phyloP scores from a whole-genome alignment of 1,140 invertebrate species.

The Lordiphosa collinella region DNA sequence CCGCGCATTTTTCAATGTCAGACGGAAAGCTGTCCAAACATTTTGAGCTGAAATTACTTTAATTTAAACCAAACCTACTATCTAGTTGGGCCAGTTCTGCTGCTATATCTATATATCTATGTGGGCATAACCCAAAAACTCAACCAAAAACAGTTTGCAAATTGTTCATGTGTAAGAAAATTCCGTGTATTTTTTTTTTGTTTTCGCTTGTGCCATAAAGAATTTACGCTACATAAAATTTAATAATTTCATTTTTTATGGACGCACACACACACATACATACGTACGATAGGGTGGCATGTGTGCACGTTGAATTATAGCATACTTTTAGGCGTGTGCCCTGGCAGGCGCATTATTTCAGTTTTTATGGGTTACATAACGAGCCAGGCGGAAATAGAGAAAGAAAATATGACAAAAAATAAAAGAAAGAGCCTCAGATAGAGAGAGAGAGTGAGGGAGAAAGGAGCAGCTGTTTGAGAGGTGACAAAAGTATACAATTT shows the following conservation, averaged over 20 bases:
- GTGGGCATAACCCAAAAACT: constrained; percentile 10
- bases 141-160: constrained; percentile 31
- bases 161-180: constrained; percentile 64
- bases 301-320: constrained; percentile 63
- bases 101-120: constrained; percentile 6
- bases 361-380: constrained; percentile 75
- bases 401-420: constrained; percentile 29
- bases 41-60: constrained; percentile 40
- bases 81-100: constrained; percentile 37
- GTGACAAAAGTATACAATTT: neutral
- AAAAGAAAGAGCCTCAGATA: no score
- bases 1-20: constrained; percentile 80
- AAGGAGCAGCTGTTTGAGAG: neutral
- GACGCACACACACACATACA: constrained; percentile 19
- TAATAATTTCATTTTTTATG: constrained; percentile 77
- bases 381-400: constrained; percentile 62
- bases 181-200: constrained; percentile 12
- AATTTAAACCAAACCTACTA: constrained; percentile 27
- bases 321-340: constrained; percentile 77
- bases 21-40: constrained; percentile 62
- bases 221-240: constrained; percentile 79
- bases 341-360: constrained; percentile 64
- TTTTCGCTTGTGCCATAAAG: constrained; percentile 59
- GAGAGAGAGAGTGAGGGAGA: neutral
- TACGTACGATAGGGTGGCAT: neutral